Evolutionary conservation across 1,140 invertebrate genomes (phyloP), one percentile per base, ranked within the genome.

Genomic region (Pissodes strobi): DNA sequence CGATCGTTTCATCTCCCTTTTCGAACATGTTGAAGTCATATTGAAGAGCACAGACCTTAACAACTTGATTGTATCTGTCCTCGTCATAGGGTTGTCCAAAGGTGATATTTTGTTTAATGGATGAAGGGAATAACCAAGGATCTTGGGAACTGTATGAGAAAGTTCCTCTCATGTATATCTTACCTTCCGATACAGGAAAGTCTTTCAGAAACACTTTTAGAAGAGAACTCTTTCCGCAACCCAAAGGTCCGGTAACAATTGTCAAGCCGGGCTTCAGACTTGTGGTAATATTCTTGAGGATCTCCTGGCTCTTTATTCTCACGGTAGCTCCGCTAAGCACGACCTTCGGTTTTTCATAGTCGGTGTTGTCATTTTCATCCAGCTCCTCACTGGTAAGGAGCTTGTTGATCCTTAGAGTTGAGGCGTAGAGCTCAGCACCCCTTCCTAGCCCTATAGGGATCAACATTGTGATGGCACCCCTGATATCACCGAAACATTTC

Each of bases 111-210:
- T 89, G 84, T 61, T 81, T 71, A 1, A 80, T 70, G 19, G 77
- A 82, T 0, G 82, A 87, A 0, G 87, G 84, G 70, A 87, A 87
- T 0, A 93, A 80, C 91, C 90, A 94, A 0, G 90, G 83, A 68
- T 91, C 87, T 78, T 94, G 90, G 13, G 89, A 86, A 1, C 88
- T 86, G 76, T 93, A 95, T 2, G 90, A 87, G 1, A 94, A 76
- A 23, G 78, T 84, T 12, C 92, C 92, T 53, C 81, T 19, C 9
- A 18, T 58, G 25, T 56, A 57, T 12, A 64, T 45, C 6, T 71
- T 79, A 0, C 92, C 93, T 1, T 78, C 71, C 0, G 69, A 74
- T 1, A 87, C 69, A 15, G 87, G 85, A 39, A 93, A 75, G 74
- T 95, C 92, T 22, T 85, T 81, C 0, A 94, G 78, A 53, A 94